These are phyloP conservation scores for Corapipo altera DNA, from an alignment of 2,113 vertebrate genomes.

Conservation along the genomic window DNA sequence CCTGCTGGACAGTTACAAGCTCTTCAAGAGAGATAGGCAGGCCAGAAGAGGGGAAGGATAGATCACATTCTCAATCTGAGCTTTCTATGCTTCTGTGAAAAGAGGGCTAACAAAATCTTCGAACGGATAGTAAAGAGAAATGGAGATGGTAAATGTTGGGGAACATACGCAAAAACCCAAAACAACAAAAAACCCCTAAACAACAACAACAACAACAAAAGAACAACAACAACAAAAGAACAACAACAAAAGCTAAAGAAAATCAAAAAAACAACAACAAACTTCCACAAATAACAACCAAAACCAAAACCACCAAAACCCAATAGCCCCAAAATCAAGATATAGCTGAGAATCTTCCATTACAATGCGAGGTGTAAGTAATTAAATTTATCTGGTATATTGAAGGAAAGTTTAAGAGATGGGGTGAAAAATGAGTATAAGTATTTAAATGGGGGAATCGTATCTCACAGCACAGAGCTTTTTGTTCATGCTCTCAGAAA, in stretches of 20 bases:
- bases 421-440: background rate
- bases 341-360: background rate
- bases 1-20: background rate
- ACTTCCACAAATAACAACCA: background rate
- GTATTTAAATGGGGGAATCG: background rate
- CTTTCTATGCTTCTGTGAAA: background rate
- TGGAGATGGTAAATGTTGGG: background rate
- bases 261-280: background rate
- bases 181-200: fast-evolving
- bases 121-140: background rate
- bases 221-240: no score
- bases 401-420: background rate
- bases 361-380: background rate
- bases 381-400: background rate
- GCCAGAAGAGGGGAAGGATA: background rate
- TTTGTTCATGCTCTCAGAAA: background rate
- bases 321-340: background rate
- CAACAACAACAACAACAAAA: background rate
- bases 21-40: background rate
- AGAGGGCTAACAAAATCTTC: background rate
- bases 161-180: background rate
- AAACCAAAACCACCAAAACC: background rate
- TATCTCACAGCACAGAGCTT: background rate
- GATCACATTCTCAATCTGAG: background rate
- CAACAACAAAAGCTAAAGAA: background rate